A percentile compares a stretch with the other conserved stretches of the same genome.
Evolutionary conservation across 2,797 vertebrate species (phyloP).

Genomic region (Uromys caudimaculatus): DNA sequence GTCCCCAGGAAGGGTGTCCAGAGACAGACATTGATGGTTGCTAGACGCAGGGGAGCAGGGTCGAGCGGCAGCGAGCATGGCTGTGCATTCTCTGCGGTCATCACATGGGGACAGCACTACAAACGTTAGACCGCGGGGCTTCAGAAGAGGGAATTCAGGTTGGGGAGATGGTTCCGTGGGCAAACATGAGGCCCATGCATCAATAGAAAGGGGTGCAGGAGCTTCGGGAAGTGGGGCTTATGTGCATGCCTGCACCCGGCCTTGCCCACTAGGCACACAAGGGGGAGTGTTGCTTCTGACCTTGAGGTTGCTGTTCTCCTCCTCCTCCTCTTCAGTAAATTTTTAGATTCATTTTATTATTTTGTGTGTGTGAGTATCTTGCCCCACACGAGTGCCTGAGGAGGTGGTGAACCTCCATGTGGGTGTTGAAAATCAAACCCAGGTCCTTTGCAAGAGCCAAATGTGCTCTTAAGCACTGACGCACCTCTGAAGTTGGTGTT

Average conservation of each 20-base stretch:
- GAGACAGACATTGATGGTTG: neutral
- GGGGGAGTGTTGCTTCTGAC: neutral
- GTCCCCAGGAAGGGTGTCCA: neutral
- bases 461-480: neutral
- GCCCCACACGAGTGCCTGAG: neutral
- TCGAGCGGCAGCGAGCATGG: neutral
- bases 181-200: neutral
- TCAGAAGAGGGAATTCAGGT: neutral
- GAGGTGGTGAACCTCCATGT: neutral
- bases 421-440: neutral
- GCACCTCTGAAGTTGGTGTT: neutral
- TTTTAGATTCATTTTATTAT: neutral
- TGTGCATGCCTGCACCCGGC: neutral
- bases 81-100: neutral
- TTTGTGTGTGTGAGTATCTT: neutral
- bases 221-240: neutral
- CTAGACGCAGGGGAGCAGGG: neutral
- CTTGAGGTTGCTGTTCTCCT: neutral
- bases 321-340: neutral
- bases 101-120: neutral
- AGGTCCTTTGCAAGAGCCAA: neutral
- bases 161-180: neutral
- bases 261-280: neutral
- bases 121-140: neutral
- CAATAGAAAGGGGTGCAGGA: neutral